Evolutionary conservation across 2,888 invertebrate species (phyloP).

Genomic region (Stenodema calcarata): DNA sequence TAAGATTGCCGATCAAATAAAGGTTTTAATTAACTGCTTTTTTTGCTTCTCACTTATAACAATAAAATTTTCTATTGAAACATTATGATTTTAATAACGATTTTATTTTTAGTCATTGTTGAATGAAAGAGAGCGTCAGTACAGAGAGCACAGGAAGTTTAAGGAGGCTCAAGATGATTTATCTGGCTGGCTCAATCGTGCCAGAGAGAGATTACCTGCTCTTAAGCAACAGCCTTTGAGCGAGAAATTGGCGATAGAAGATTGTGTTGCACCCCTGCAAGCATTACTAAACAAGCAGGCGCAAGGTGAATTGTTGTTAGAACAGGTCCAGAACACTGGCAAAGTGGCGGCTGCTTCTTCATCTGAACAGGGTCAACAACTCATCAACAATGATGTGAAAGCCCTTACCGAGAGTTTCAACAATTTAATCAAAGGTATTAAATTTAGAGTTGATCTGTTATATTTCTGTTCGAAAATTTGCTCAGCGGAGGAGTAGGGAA

Average conservation of each 20-base stretch:
- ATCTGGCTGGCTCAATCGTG: constrained; percentile 84
- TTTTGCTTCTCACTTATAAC: no score
- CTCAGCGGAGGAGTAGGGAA: no score
- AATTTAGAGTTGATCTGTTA: no score
- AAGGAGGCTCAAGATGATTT: constrained; percentile 92
- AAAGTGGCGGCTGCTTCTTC: constrained; percentile 86
- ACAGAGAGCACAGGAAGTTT: constrained; percentile 84
- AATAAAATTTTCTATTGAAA: no score
- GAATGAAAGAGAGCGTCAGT: constrained; percentile 82
- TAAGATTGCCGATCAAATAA: constrained; percentile 76
- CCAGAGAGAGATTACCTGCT: constrained; percentile 87
- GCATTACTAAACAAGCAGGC: constrained; percentile 86
- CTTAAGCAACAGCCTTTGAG: constrained; percentile 83
- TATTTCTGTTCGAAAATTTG: no score
- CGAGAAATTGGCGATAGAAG: constrained; percentile 87
- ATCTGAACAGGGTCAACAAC: constrained; percentile 77
- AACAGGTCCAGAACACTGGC: constrained; percentile 85
- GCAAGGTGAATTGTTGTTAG: constrained; percentile 79
- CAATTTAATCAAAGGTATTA: constrained; percentile 71
- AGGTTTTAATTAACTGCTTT: no score
- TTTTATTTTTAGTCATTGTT: constrained; percentile 67
- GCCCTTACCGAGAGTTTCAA: constrained; percentile 85
- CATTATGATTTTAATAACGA: neutral
- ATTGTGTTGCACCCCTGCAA: constrained; percentile 85
- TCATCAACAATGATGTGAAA: constrained; percentile 84